Evolutionary conservation across 1,140 invertebrate species (phyloP).

Genomic region (Drosophila arizonae): DNA sequence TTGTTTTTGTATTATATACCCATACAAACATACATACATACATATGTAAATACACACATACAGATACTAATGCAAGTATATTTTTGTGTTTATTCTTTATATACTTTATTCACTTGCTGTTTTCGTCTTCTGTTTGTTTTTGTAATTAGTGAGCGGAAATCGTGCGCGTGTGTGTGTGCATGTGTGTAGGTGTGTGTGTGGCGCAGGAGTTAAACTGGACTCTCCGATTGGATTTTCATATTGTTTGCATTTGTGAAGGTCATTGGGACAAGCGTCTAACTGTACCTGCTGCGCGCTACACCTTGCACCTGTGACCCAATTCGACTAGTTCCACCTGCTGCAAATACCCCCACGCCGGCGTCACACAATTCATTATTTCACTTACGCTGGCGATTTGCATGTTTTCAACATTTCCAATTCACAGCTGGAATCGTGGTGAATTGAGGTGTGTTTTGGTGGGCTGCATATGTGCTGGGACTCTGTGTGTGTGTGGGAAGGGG

Average conservation of each 20-base stretch:
- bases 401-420: conserved; percentile 13
- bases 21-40: neutral
- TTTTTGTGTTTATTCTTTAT: conserved; percentile 28
- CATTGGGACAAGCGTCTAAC: conserved; percentile 31
- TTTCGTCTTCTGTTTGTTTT: conserved; percentile 37
- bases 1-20: conserved; percentile 27
- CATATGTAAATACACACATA: neutral
- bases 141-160: conserved; percentile 71
- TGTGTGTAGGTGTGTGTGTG: conserved; percentile 10
- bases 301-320: conserved; percentile 23
- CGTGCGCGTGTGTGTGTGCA: conserved; percentile 36
- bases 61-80: neutral
- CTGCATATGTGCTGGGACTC: too few relatives aligned
- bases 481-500: neutral
- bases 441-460: neutral
- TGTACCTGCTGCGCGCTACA: neutral
- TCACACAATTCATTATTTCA: neutral
- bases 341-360: neutral
- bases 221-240: neutral
- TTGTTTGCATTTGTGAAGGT: conserved; percentile 36
- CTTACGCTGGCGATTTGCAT: neutral
- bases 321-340: conserved; percentile 5
- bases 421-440: conserved; percentile 2
- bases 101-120: conserved; percentile 14
- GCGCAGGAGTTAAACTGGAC: neutral